Conservation (phyloP, 2,888 invertebrate genomes). For the Drosophila subquinaria region DNA sequence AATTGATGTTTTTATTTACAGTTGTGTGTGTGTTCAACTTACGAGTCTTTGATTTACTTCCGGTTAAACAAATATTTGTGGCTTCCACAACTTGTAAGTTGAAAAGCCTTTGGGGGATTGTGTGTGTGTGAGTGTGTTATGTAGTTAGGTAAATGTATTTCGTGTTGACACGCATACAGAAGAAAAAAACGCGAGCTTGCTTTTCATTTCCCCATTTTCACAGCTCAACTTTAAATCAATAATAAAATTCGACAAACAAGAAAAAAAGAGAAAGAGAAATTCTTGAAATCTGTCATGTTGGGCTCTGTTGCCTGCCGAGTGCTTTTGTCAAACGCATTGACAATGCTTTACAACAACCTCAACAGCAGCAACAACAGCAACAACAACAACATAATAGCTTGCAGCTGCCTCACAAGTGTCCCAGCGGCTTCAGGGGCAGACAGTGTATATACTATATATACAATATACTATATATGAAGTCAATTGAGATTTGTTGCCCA, state of each 20-base stretch:
- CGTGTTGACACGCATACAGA: slow-evolving; percentile 59
- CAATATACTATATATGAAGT: slow-evolving; percentile 49
- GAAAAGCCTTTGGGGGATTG: slow-evolving; percentile 14
- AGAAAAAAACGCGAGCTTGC: slow-evolving; percentile 38
- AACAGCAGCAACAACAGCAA: slow-evolving; percentile 43
- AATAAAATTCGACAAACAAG: slow-evolving; percentile 34
- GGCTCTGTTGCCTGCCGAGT: slow-evolving; percentile 58
- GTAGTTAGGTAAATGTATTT: slow-evolving; percentile 69
- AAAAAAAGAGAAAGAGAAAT: slow-evolving; percentile 33
- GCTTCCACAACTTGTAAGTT: slow-evolving; percentile 38
- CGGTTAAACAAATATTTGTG: slow-evolving; percentile 54
- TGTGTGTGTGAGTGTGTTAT: slow-evolving; percentile 9
- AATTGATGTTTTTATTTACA: slow-evolving; percentile 42
- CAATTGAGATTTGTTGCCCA: slow-evolving; percentile 61
- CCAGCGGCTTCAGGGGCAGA: slow-evolving; percentile 10
- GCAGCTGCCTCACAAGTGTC: slow-evolving; percentile 52
- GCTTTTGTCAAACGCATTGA: slow-evolving; percentile 78
- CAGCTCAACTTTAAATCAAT: slow-evolving; percentile 75
- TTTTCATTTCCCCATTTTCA: slow-evolving; percentile 49
- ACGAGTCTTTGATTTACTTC: slow-evolving; percentile 53
- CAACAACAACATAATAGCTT: slow-evolving; percentile 39
- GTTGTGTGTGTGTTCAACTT: slow-evolving; percentile 4
- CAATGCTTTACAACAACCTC: slow-evolving; percentile 61
- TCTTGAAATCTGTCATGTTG: slow-evolving; percentile 63
- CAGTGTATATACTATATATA: background rate